Percentiles rank a stretch among this genome's conserved stretches.
phyloP scores from a whole-genome alignment of 2,113 vertebrate genomes.

The Chascanopsetta lugubris region DNA sequence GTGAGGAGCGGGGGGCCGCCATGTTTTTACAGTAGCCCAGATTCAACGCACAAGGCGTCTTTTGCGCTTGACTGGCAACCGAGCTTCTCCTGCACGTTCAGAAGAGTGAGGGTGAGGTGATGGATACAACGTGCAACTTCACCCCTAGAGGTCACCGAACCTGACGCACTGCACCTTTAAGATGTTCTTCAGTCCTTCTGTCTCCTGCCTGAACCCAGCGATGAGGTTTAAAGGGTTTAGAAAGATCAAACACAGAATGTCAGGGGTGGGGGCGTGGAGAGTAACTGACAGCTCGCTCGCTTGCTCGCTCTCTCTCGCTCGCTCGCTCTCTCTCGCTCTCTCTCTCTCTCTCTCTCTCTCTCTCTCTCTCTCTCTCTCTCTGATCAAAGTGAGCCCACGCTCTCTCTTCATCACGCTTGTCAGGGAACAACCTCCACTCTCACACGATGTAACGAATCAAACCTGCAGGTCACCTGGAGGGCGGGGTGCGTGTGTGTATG shows the following conservation, averaged over 20 bases:
- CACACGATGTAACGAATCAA: conserved; percentile 22
- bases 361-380: conserved; percentile 23
- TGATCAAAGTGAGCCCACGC: conserved; percentile 45
- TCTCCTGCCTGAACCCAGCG: conserved; percentile 36
- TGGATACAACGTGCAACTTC: too few relatives aligned
- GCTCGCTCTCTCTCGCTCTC: conserved; percentile 16
- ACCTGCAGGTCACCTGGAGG: conserved; percentile 25
- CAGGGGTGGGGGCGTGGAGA: not conserved
- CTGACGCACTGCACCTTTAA: too few relatives aligned
- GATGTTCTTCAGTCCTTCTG: conserved; percentile 22
- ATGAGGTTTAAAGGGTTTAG: conserved; percentile 30
- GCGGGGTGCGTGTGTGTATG: not conserved
- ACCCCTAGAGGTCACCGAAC: too few relatives aligned
- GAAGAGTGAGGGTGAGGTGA: too few relatives aligned
- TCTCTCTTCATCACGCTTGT: conserved; percentile 33
- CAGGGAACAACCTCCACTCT: conserved; percentile 28
- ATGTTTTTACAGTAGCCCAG: too few relatives aligned
- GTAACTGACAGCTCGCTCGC: conserved; percentile 18
- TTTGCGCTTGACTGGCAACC: too few relatives aligned
- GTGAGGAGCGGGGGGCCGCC: too few relatives aligned
- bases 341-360: conserved; percentile 32
- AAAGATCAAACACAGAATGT: conserved; percentile 39
- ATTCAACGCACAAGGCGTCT: too few relatives aligned
- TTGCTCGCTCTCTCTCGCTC: conserved; percentile 34
- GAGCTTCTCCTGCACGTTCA: too few relatives aligned